A percentile compares a stretch with the other conserved stretches of the same genome.
Evolutionary conservation across 35 echinoderm and acorn worm species (phyloP).

Genomic region (Chiridota heheva): DNA sequence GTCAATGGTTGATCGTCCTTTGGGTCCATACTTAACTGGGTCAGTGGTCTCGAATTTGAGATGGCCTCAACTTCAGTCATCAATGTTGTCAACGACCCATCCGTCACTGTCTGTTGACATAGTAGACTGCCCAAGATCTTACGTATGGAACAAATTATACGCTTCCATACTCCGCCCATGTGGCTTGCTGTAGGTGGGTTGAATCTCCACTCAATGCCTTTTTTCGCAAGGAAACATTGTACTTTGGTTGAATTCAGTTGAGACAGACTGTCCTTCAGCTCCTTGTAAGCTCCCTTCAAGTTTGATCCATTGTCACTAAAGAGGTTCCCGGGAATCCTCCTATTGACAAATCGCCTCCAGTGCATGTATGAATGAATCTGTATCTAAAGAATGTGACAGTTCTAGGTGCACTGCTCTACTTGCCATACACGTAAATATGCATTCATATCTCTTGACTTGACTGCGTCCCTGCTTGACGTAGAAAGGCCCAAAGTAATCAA

Average conservation of each 20-base stretch:
- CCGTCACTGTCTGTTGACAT: too few relatives aligned
- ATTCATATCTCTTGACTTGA: background rate
- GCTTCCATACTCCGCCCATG: slow-evolving; percentile 6
- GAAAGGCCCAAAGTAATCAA: slow-evolving; percentile 12
- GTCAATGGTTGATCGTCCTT: slow-evolving; percentile 35
- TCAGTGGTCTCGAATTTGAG: slow-evolving; percentile 5
- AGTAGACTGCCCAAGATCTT: too few relatives aligned
- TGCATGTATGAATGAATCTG: background rate
- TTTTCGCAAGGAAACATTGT: background rate
- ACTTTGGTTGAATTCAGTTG: background rate
- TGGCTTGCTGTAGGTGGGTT: background rate
- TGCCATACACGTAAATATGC: slow-evolving; percentile 1
- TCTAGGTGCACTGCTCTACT: background rate
- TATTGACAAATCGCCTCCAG: background rate
- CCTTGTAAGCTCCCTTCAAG: background rate
- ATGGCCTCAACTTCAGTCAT: too few relatives aligned
- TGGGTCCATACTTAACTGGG: background rate
- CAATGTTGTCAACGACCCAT: too few relatives aligned
- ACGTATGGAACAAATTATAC: background rate
- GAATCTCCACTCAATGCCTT: background rate
- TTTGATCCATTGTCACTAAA: background rate
- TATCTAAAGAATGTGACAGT: background rate
- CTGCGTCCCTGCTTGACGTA: background rate
- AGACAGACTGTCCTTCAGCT: background rate
- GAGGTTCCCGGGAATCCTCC: background rate